A percentile compares a stretch with the other conserved stretches of the same genome.
These are phyloP conservation scores for Belonocnema kinseyi DNA, from an alignment of 1,140 invertebrate species.

Conservation along the genomic window DNA sequence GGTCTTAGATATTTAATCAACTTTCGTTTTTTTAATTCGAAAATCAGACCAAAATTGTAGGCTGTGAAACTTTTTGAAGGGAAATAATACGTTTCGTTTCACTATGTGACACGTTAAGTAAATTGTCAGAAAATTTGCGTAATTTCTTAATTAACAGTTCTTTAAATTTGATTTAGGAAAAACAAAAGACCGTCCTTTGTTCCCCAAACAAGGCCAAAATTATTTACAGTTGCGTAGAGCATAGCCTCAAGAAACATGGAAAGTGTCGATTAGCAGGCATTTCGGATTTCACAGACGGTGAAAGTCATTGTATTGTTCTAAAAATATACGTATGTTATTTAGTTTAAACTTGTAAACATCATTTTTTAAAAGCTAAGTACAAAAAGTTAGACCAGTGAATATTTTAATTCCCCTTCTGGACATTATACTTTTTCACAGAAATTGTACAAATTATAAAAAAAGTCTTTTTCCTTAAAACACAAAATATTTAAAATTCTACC, in stretches of 20 bases:
- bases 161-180: not conserved
- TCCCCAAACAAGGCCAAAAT: constrained; percentile 3
- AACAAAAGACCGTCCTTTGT: constrained; percentile 11
- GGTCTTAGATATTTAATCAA: too few relatives aligned
- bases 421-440: not conserved
- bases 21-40: too few relatives aligned
- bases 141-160: not conserved
- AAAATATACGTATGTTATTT: not conserved
- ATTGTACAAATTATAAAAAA: too few relatives aligned
- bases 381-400: not conserved
- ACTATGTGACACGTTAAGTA: too few relatives aligned
- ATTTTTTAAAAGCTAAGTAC: not conserved
- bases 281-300: constrained; percentile 17
- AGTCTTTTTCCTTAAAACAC: not conserved
- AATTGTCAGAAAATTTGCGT: not conserved
- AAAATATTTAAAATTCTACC: not conserved
- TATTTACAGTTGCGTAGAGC: constrained; percentile 1
- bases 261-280: constrained; percentile 1
- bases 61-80: too few relatives aligned
- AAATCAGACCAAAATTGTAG: too few relatives aligned
- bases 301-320: constrained; percentile 17
- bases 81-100: too few relatives aligned
- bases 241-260: not conserved
- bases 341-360: not conserved
- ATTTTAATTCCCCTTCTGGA: not conserved